Conservation (phyloP, 2,888 invertebrate species). For the Tipula helvola region DNA sequence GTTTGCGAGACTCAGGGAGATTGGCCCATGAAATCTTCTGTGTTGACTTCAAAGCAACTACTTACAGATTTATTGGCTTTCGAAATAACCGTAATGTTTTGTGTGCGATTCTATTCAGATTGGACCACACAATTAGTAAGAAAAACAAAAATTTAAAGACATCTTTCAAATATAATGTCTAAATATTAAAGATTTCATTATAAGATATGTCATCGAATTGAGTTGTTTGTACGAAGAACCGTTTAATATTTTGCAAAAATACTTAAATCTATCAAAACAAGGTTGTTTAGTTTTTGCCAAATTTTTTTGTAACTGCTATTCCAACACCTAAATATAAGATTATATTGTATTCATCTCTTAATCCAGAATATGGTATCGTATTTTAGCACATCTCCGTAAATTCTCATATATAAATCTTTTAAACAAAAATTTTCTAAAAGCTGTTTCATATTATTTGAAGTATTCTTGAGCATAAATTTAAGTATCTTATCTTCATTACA, state of each 20-base stretch:
- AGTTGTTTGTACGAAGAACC: background rate
- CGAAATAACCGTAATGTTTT: too few species aligned
- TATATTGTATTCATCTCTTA: background rate
- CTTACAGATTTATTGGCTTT: too few species aligned
- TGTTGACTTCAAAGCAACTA: too few species aligned
- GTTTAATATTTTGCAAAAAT: background rate
- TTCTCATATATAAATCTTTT: background rate
- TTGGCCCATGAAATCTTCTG: too few species aligned
- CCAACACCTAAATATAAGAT: background rate
- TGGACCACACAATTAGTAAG: too few species aligned
- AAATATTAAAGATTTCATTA: background rate
- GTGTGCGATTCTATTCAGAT: too few species aligned
- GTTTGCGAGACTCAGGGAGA: too few species aligned
- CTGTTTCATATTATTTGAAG: background rate
- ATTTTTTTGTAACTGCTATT: background rate
- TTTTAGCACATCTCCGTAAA: background rate
- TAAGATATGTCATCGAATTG: background rate
- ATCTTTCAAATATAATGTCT: too few species aligned
- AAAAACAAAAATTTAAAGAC: too few species aligned
- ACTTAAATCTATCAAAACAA: background rate
- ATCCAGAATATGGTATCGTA: background rate
- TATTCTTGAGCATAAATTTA: background rate
- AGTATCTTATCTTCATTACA: slow-evolving; percentile 4
- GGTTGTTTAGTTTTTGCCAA: background rate
- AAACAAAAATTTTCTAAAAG: background rate